A percentile compares a stretch with the other conserved stretches of the same genome.
These are phyloP conservation scores for Pocota personata DNA, from an alignment of 2,888 invertebrate genomes.

Conservation along the genomic window DNA sequence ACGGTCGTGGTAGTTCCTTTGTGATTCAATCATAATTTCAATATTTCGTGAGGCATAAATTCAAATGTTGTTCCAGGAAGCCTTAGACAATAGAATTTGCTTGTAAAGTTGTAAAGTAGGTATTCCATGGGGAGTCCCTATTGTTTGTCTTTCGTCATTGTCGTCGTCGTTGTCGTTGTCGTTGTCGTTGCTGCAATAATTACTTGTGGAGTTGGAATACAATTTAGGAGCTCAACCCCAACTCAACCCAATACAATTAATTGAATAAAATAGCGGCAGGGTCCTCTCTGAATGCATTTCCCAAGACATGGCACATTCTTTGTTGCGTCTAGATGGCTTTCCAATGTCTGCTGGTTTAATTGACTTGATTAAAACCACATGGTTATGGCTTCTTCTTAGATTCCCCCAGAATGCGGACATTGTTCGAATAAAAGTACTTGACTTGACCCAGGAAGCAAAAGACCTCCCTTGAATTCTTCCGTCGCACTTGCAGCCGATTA, in stretches of 20 bases:
- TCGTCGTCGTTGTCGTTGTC: constrained; percentile 9
- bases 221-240: constrained; percentile 19
- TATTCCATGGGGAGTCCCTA: constrained; percentile 49
- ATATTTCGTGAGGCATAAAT: constrained; percentile 71
- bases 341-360: constrained; percentile 46
- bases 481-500: constrained; percentile 47
- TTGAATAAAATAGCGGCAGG: constrained; percentile 43
- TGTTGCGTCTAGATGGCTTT: constrained; percentile 14
- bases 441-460: constrained; percentile 23
- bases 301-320: constrained; percentile 29
- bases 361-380: constrained; percentile 67
- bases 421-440: not conserved
- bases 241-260: constrained; percentile 41
- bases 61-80: constrained; percentile 72
- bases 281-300: constrained; percentile 14
- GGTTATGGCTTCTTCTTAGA: constrained; percentile 47
- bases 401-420: constrained; percentile 22
- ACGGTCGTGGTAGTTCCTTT: constrained; percentile 34
- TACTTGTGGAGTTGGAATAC: constrained; percentile 33
- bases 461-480: not conserved
- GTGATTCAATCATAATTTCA: constrained; percentile 68
- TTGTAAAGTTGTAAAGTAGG: constrained; percentile 14
- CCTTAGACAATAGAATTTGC: constrained; percentile 60
- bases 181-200: constrained; percentile 38
- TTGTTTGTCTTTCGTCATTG: constrained; percentile 50